Evolutionary conservation across 2,797 vertebrate genomes (phyloP).

Genomic region (Gymnoscopelus braueri): DNA sequence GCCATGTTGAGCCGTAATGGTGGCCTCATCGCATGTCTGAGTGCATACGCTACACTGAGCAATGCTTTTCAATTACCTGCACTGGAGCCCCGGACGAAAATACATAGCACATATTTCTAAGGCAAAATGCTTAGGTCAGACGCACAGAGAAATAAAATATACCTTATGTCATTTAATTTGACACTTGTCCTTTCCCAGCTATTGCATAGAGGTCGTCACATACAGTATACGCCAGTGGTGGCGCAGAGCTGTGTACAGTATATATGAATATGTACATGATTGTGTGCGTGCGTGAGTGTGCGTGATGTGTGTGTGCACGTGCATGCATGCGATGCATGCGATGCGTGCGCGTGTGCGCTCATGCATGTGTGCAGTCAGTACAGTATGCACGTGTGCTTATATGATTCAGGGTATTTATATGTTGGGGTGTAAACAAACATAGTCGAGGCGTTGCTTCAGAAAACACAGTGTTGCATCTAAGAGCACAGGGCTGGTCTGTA

Average conservation of each 20-base stretch:
- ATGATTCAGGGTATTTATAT: slow-evolving; percentile 25
- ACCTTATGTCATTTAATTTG: slow-evolving; percentile 81
- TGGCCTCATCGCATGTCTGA: slow-evolving; percentile 79
- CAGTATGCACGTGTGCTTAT: slow-evolving; percentile 44
- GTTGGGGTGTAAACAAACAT: slow-evolving; percentile 17
- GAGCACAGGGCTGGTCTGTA: background rate
- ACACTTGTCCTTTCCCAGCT: slow-evolving; percentile 79
- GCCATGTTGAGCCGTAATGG: slow-evolving; percentile 77
- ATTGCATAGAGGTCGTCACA: slow-evolving; percentile 70
- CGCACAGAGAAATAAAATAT: slow-evolving; percentile 76
- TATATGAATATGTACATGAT: slow-evolving; percentile 3
- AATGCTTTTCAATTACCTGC: slow-evolving; percentile 85
- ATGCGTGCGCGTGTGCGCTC: too few relatives aligned
- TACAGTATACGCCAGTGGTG: slow-evolving; percentile 27
- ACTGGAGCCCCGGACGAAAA: slow-evolving; percentile 65
- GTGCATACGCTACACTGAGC: slow-evolving; percentile 82
- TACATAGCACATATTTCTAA: slow-evolving; percentile 72
- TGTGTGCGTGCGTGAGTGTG: slow-evolving; percentile 8
- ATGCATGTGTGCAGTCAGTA: slow-evolving; percentile 15
- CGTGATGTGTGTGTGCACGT: background rate
- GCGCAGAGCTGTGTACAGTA: slow-evolving; percentile 11
- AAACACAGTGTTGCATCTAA: slow-evolving; percentile 18
- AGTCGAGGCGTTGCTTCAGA: slow-evolving; percentile 24
- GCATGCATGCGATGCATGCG: background rate
- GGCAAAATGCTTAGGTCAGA: slow-evolving; percentile 81